Evolutionary conservation across 2,888 invertebrate species (phyloP).

Genomic region (Miltochrista miniata): DNA sequence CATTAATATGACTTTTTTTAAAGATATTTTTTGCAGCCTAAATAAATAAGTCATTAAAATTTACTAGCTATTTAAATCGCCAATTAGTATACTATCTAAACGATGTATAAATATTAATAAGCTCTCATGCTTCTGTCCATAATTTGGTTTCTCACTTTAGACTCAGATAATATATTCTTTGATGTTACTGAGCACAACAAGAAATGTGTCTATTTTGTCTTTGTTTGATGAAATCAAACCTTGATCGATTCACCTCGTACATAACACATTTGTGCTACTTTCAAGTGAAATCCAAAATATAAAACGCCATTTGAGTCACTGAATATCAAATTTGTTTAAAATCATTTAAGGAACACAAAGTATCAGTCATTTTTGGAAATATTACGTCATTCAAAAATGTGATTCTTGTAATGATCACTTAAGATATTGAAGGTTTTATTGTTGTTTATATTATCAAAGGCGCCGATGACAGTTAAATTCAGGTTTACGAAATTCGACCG

Average conservation of each 20-base stretch:
- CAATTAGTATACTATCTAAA: conserved; percentile 3
- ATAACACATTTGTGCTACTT: neutral
- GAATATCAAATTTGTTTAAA: conserved; percentile 22
- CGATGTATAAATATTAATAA: neutral
- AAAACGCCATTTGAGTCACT: conserved; percentile 12
- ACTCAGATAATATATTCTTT: neutral
- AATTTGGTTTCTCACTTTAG: neutral
- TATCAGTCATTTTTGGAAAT: conserved; percentile 18
- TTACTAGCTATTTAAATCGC: conserved; percentile 16
- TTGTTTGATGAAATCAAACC: neutral
- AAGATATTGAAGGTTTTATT: conserved; percentile 19
- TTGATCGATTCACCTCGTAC: neutral
- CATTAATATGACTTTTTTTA: neutral
- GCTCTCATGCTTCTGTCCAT: neutral
- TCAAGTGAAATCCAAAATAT: neutral
- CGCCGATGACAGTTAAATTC: conserved; percentile 1
- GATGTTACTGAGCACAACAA: neutral
- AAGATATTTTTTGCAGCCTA: neutral
- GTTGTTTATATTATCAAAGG: conserved; percentile 15
- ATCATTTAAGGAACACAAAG: conserved; percentile 28
- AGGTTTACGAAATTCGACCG: too few relatives aligned
- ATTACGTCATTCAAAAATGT: conserved; percentile 19
- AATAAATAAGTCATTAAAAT: conserved; percentile 1
- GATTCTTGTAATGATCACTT: conserved; percentile 14
- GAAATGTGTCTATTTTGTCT: neutral